Percentiles rank a stretch among this genome's conserved stretches.
phyloP scores from a whole-genome alignment of 2,888 invertebrate species.

The Rhaphigaster nebulosa region DNA sequence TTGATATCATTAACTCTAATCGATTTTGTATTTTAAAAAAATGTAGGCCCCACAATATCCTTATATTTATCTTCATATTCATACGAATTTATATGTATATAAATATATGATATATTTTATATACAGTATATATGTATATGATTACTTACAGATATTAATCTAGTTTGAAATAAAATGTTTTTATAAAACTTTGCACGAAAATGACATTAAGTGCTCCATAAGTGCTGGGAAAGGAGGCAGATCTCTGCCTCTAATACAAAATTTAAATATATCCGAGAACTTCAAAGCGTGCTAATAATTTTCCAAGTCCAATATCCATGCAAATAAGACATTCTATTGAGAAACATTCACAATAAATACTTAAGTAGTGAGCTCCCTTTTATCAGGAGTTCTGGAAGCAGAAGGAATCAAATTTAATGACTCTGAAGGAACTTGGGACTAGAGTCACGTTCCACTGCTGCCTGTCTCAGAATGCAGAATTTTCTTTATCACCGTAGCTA shows the following conservation, averaged over 20 bases:
- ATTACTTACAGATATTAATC: too few relatives aligned
- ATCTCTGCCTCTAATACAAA: background rate
- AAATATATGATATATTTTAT: too few relatives aligned
- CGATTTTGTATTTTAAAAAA: too few relatives aligned
- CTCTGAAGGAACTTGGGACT: slow-evolving; percentile 33
- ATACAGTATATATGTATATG: too few relatives aligned
- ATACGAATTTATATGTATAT: too few relatives aligned
- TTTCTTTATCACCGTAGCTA: background rate
- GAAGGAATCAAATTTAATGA: slow-evolving; percentile 39
- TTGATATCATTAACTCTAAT: too few relatives aligned
- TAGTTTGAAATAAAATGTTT: too few relatives aligned
- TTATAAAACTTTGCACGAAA: background rate
- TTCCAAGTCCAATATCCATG: slow-evolving; percentile 9
- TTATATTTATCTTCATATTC: too few relatives aligned
- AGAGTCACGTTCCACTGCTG: slow-evolving; percentile 26
- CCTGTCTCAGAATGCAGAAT: slow-evolving; percentile 41
- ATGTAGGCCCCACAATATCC: too few relatives aligned
- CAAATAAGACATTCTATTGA: slow-evolving; percentile 33
- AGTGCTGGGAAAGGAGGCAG: background rate
- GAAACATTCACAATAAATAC: slow-evolving; percentile 35
- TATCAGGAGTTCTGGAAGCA: slow-evolving; percentile 4
- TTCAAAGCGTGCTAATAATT: slow-evolving; percentile 1
- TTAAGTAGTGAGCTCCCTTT: slow-evolving; percentile 34
- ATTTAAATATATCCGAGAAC: background rate
- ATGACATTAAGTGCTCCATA: too few relatives aligned